Evolutionary conservation across 2,113 vertebrate genomes (phyloP).

Genomic region (Podiceps cristatus): DNA sequence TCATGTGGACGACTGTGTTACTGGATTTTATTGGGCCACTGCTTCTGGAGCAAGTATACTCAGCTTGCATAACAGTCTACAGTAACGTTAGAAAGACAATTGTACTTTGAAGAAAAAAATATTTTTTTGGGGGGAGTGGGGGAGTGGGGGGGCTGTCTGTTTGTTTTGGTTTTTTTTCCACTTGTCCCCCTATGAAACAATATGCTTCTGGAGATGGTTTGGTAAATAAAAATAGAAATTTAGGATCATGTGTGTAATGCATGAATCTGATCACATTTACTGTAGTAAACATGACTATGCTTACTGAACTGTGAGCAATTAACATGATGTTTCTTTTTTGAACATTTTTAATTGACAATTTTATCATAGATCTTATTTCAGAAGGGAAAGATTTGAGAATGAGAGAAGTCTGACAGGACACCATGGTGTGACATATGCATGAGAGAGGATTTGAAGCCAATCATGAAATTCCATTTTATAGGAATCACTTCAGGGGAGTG

Average conservation of each 20-base stretch:
- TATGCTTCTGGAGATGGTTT: background rate
- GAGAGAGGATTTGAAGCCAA: background rate
- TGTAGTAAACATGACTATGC: background rate
- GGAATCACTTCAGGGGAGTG: background rate
- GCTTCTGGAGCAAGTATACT: background rate
- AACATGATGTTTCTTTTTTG: background rate
- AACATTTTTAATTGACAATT: background rate
- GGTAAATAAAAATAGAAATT: background rate
- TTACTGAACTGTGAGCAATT: background rate
- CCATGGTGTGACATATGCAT: background rate
- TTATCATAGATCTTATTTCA: background rate
- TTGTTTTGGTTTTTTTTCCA: background rate
- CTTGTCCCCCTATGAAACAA: background rate
- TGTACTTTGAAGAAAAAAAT: background rate
- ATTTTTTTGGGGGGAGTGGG: background rate
- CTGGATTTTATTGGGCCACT: background rate
- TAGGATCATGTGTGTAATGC: background rate
- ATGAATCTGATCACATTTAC: background rate
- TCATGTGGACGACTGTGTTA: background rate
- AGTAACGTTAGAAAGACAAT: background rate
- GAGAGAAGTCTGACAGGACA: background rate
- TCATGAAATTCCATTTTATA: background rate
- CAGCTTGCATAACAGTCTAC: background rate
- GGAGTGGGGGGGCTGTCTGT: too few species aligned
- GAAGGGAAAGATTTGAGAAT: background rate